Evolutionary conservation across 2,797 vertebrate genomes (phyloP).

Genomic region (Poecilia wingei): DNA sequence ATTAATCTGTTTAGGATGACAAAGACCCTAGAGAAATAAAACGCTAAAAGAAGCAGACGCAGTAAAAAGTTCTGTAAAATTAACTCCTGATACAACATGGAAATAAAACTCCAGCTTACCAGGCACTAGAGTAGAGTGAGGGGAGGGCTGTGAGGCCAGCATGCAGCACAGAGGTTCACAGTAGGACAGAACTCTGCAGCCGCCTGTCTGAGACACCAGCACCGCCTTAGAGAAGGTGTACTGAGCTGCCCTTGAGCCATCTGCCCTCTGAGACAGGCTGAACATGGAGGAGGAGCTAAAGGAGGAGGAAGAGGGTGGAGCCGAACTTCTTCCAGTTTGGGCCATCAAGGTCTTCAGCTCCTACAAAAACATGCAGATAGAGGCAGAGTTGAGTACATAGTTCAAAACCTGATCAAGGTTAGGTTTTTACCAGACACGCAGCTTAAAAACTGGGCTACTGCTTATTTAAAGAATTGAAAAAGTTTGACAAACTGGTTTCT

Average conservation of each 20-base stretch:
- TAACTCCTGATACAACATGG: neutral
- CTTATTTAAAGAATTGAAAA: neutral
- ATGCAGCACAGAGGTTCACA: conserved; percentile 88
- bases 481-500: neutral
- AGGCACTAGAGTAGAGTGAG: conserved; percentile 88
- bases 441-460: neutral
- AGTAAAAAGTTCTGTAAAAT: neutral
- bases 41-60: neutral
- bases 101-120: conserved; percentile 72
- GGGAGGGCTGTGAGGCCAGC: conserved; percentile 91
- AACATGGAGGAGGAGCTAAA: conserved; percentile 37
- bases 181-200: conserved; percentile 89
- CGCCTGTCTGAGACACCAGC: conserved; percentile 87
- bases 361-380: conserved; percentile 59
- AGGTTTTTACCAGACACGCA: neutral
- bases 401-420: neutral
- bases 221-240: conserved; percentile 88
- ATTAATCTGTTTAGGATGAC: neutral
- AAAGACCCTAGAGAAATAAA: neutral
- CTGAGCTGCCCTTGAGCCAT: conserved; percentile 67
- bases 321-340: conserved; percentile 64
- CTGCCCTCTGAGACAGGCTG: conserved; percentile 76
- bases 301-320: conserved; percentile 36
- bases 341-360: conserved; percentile 85
- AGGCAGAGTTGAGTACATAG: neutral